Conservation (phyloP, 2,888 invertebrate species). For the Eueremaeus valkanovi region DNA sequence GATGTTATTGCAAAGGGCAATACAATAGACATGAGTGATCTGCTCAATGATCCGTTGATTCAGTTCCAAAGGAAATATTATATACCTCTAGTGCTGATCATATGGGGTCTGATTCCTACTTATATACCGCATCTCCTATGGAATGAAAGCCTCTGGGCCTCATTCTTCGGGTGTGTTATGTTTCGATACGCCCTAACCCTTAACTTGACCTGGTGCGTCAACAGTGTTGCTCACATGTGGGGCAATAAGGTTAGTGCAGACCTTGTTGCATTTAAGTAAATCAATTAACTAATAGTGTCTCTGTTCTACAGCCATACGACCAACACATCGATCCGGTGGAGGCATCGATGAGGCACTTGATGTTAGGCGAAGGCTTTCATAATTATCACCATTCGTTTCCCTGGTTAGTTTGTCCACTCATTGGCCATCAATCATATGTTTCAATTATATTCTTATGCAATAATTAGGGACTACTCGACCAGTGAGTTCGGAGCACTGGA, state of each 20-base stretch:
- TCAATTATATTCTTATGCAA: too few species aligned
- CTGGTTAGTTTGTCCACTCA: too few species aligned
- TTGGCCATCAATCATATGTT: too few species aligned
- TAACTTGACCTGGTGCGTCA: conserved; percentile 57
- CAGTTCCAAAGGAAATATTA: conserved; percentile 56
- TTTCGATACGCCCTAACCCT: conserved; percentile 54
- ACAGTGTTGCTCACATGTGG: conserved; percentile 61
- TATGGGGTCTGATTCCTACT: conserved; percentile 55
- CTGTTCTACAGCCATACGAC: conserved; percentile 57
- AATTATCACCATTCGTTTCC: conserved; percentile 42
- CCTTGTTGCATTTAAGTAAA: too few species aligned
- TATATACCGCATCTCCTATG: conserved; percentile 55
- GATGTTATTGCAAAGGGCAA: conserved; percentile 55
- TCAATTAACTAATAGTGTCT: too few species aligned
- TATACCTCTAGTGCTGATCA: conserved; percentile 52
- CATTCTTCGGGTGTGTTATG: conserved; percentile 52
- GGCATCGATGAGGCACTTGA: conserved; percentile 4
- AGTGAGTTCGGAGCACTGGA: conserved; percentile 52
- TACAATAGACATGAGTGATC: conserved; percentile 55
- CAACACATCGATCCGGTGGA: conserved; percentile 66
- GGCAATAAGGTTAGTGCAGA: too few species aligned
- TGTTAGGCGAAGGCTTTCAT: conserved; percentile 35
- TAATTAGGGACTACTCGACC: conserved; percentile 52
- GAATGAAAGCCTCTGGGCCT: conserved; percentile 53
- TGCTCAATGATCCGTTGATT: conserved; percentile 55